phyloP scores from a whole-genome alignment of 1,140 invertebrate species.

The Zaprionus ornatus region DNA sequence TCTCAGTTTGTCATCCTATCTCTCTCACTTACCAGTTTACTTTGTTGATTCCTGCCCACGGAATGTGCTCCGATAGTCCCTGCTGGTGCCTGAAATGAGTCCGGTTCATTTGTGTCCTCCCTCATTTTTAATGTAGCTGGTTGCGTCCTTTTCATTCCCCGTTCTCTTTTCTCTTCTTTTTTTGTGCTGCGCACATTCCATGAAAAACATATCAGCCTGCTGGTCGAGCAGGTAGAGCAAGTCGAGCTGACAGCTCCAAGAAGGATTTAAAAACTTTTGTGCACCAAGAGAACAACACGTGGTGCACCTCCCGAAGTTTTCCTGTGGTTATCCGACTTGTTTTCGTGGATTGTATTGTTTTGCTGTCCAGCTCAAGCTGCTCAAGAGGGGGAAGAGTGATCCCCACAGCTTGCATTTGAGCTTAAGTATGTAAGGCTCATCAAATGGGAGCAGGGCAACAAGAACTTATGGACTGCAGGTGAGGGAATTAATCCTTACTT shows the following conservation, averaged over 20 bases:
- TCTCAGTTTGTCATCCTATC: background rate
- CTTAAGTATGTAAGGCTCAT: slow-evolving; percentile 9
- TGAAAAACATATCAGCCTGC: slow-evolving; percentile 21
- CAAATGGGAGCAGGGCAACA: background rate
- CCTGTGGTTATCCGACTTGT: slow-evolving; percentile 7
- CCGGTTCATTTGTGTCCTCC: slow-evolving; percentile 7
- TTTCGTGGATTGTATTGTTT: slow-evolving; percentile 22
- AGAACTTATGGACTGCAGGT: background rate
- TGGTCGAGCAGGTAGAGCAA: background rate
- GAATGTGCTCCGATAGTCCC: background rate
- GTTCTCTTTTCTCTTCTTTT: background rate
- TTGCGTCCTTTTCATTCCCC: background rate
- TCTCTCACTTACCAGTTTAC: background rate
- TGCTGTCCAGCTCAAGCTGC: background rate
- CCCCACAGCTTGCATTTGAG: slow-evolving; percentile 7
- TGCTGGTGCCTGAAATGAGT: slow-evolving; percentile 2
- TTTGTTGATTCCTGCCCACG: background rate
- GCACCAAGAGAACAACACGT: slow-evolving; percentile 23
- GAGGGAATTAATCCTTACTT: background rate
- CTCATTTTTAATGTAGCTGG: background rate
- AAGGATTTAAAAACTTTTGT: slow-evolving; percentile 33
- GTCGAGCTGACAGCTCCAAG: slow-evolving; percentile 19
- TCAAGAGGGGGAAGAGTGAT: background rate
- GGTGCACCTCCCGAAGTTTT: background rate
- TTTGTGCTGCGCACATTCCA: background rate